Evolutionary conservation across 2,888 invertebrate genomes (phyloP).

Genomic region (Meiosimyza platycephala): DNA sequence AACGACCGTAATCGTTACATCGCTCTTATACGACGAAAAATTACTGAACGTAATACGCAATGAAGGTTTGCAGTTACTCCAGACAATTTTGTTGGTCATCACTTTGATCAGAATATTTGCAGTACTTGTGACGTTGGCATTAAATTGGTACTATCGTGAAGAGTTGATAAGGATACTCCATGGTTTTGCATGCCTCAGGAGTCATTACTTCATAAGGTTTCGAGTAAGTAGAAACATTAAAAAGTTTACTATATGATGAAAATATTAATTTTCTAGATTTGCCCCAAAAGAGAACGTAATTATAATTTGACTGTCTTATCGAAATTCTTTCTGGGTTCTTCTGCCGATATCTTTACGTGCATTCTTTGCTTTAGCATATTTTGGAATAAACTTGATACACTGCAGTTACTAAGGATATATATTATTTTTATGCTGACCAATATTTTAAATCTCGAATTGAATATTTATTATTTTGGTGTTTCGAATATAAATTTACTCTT

Average conservation of each 20-base stretch:
- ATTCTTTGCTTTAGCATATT: background rate
- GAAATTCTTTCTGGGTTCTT: no score
- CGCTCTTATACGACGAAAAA: no score
- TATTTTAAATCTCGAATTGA: no score
- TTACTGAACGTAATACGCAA: no score
- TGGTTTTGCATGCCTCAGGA: slow-evolving; percentile 11
- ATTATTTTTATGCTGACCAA: background rate
- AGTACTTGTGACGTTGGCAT: background rate
- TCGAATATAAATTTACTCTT: background rate
- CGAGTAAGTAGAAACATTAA: background rate
- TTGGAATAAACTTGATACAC: background rate
- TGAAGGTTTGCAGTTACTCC: background rate
- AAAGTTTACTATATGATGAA: no score
- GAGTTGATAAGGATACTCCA: background rate
- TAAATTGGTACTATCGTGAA: slow-evolving; percentile 16
- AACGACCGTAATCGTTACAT: no score
- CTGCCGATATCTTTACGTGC: no score
- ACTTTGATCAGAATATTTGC: background rate
- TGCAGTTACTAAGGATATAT: background rate
- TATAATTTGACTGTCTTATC: no score
- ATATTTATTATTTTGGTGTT: background rate
- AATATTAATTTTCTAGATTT: no score
- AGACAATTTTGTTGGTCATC: background rate
- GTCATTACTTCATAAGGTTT: background rate
- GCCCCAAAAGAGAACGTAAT: no score